Conservation (phyloP, 2,113 vertebrate species). For the Thymallus thymallus region DNA sequence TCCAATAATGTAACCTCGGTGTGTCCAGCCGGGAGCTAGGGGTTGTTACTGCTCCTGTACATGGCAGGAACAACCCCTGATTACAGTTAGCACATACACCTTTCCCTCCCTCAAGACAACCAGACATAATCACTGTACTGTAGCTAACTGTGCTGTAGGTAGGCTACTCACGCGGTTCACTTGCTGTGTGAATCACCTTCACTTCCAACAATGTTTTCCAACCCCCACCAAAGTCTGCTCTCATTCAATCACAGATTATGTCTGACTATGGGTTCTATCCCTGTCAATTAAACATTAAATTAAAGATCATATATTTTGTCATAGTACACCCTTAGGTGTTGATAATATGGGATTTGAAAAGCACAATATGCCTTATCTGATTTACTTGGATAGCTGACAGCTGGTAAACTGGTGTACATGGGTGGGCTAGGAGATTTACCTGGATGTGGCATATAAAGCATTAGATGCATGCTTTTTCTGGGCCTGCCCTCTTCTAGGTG, state of each 20-base stretch:
- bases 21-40: slow-evolving; percentile 62
- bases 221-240: background rate
- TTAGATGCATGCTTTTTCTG: slow-evolving; percentile 61
- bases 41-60: slow-evolving; percentile 72
- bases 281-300: background rate
- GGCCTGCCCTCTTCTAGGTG: slow-evolving; percentile 68
- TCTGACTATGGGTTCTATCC: background rate
- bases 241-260: background rate
- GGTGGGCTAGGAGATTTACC: slow-evolving; percentile 53
- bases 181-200: background rate
- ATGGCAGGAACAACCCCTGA: slow-evolving; percentile 76
- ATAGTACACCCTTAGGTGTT: slow-evolving; percentile 37
- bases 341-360: background rate
- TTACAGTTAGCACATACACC: slow-evolving; percentile 75
- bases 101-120: slow-evolving; percentile 62
- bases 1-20: slow-evolving; percentile 75
- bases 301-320: background rate
- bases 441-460: slow-evolving; percentile 56
- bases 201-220: background rate
- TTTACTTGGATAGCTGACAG: background rate
- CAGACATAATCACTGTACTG: slow-evolving; percentile 58
- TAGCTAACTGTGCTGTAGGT: slow-evolving; percentile 20
- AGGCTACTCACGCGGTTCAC: background rate
- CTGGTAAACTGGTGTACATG: slow-evolving; percentile 45
- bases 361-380: background rate